Conservation (phyloP, 1,140 invertebrate species). For the Neomicropteryx cornuta region DNA sequence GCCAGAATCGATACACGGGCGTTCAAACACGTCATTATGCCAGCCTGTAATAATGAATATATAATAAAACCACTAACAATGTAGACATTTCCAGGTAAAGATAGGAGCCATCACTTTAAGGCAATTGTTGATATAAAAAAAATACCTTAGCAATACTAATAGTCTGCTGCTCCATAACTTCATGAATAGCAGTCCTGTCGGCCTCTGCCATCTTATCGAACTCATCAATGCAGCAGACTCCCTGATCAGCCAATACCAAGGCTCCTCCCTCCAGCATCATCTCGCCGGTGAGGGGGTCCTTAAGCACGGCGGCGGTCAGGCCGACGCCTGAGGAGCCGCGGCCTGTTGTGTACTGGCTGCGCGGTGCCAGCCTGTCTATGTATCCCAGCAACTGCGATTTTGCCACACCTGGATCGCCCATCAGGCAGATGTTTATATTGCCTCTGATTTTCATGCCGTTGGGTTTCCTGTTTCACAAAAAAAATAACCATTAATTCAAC, state of each 20-base stretch:
- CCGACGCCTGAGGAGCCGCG: constrained; percentile 96
- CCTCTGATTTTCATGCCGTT: constrained; percentile 62
- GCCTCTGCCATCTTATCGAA: constrained; percentile 99
- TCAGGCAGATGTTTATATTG: constrained; percentile 96
- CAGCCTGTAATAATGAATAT: constrained; percentile 52
- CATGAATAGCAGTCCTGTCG: constrained; percentile 96
- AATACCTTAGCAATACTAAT: constrained; percentile 98
- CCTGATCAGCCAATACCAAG: constrained; percentile 93
- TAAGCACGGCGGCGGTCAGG: constrained; percentile 83
- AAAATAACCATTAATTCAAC: no score
- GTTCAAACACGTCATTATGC: constrained; percentile 96
- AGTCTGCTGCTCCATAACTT: constrained; percentile 99
- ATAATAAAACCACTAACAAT: constrained; percentile 2
- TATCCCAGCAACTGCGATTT: constrained; percentile 96
- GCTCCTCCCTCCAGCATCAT: constrained; percentile 97
- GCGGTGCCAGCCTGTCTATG: constrained; percentile 84
- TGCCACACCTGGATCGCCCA: constrained; percentile 99
- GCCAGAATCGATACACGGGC: constrained; percentile 95
- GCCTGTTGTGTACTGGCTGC: constrained; percentile 95
- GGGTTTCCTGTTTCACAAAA: constrained; percentile 20
- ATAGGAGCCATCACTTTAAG: background rate
- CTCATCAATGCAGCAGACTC: constrained; percentile 99
- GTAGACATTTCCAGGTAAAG: background rate
- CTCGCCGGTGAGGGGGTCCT: constrained; percentile 91
- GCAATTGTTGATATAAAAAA: background rate